A percentile compares a stretch with the other conserved stretches of the same genome.
These are phyloP conservation scores for Octomys mimax DNA, from an alignment of 2,797 vertebrate species.

Conservation along the genomic window DNA sequence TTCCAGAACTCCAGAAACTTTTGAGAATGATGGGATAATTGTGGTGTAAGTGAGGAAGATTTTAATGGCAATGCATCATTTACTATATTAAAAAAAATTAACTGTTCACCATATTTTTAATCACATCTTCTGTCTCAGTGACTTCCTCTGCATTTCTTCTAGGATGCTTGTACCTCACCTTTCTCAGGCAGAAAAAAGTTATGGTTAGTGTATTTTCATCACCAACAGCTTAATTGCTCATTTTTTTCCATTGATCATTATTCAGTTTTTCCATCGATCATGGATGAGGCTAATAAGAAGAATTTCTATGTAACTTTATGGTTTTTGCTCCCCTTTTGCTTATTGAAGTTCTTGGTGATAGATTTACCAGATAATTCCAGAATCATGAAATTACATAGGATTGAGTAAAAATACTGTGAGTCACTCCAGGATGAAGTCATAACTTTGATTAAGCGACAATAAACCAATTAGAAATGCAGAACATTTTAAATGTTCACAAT, in stretches of 20 bases:
- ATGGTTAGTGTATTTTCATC: neutral
- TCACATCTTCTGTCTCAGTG: neutral
- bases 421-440: conserved; percentile 52
- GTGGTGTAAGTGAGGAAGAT: neutral
- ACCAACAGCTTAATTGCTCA: neutral
- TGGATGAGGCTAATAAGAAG: neutral
- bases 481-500: conserved; percentile 36
- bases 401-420: conserved; percentile 49
- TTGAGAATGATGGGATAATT: neutral
- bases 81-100: neutral
- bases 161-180: neutral
- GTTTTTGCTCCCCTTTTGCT: neutral
- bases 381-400: conserved; percentile 16
- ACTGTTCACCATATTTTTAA: neutral
- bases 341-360: conserved; percentile 21
- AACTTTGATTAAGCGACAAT: conserved; percentile 38
- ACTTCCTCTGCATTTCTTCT: neutral
- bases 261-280: neutral
- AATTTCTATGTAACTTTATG: neutral
- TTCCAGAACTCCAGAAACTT: neutral
- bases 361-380: neutral
- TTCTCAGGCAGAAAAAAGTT: neutral
- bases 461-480: conserved; percentile 55
- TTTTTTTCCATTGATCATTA: neutral
- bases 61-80: neutral